Evolutionary conservation across 2,888 invertebrate genomes (phyloP).

Genomic region (Drosophila maculinotata): DNA sequence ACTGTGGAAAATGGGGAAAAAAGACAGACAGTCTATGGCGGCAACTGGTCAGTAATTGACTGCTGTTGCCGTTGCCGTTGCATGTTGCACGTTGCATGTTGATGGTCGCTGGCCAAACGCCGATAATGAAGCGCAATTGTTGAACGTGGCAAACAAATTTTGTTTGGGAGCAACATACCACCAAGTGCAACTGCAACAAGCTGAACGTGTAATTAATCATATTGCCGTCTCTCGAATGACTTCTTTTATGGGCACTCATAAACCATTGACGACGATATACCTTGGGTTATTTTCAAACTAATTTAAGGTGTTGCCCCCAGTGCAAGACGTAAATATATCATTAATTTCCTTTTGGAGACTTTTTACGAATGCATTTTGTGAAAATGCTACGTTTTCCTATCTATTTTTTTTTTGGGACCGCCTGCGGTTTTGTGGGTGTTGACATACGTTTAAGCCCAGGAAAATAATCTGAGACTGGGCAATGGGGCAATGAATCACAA

Average conservation of each 20-base stretch:
- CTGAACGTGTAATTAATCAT: conserved; percentile 73
- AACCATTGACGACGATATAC: conserved; percentile 38
- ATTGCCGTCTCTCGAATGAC: conserved; percentile 52
- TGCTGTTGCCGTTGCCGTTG: conserved; percentile 50
- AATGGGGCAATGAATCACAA: conserved; percentile 63
- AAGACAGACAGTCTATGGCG: conserved; percentile 52
- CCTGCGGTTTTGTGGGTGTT: conserved; percentile 82
- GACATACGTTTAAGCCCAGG: conserved; percentile 67
- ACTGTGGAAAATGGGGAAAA: conserved; percentile 23
- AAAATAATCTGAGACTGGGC: conserved; percentile 18
- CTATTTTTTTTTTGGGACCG: conserved; percentile 38
- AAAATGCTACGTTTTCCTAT: conserved; percentile 7
- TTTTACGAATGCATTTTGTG: conserved; percentile 43
- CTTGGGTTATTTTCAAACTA: conserved; percentile 56
- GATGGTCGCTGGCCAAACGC: conserved; percentile 64
- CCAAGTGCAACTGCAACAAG: conserved; percentile 64
- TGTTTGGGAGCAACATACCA: conserved; percentile 46
- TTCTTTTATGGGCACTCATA: conserved; percentile 59
- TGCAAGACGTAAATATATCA: conserved; percentile 72
- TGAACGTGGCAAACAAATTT: conserved; percentile 69
- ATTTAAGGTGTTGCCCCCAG: conserved; percentile 79
- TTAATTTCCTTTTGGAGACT: conserved; percentile 53
- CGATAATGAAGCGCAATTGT: conserved; percentile 81
- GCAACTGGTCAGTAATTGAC: conserved; percentile 70
- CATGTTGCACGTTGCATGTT: conserved; percentile 14